Percentiles rank a stretch among this genome's conserved stretches.
These are phyloP conservation scores for Neomonachus schauinslandi DNA, from an alignment of 2,113 vertebrate genomes.

Conservation along the genomic window DNA sequence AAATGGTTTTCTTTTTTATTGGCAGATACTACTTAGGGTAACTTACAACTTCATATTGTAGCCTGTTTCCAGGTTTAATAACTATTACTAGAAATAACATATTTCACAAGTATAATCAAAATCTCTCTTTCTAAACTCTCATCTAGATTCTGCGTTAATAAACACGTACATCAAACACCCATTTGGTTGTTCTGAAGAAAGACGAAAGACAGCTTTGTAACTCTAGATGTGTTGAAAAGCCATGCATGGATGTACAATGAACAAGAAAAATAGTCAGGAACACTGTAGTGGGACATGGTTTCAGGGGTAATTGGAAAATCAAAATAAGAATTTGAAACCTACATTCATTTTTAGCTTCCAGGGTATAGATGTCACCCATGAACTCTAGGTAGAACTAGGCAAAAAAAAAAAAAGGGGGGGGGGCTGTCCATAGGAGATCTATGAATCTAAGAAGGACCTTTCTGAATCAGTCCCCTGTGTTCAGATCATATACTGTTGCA, in stretches of 20 bases:
- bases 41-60: constrained; percentile 3
- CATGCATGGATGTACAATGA: background rate
- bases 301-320: background rate
- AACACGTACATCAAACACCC: background rate
- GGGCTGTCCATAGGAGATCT: background rate
- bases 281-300: background rate
- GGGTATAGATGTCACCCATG: background rate
- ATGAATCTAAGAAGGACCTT: background rate
- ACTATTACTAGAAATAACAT: background rate
- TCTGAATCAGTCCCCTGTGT: background rate
- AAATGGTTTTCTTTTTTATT: background rate
- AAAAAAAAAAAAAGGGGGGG: background rate
- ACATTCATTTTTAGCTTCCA: background rate
- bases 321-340: background rate
- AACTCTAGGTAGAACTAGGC: background rate
- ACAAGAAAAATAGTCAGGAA: background rate
- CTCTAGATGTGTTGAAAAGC: background rate
- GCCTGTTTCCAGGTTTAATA: background rate
- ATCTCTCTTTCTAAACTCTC: background rate
- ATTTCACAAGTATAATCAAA: constrained; percentile 10
- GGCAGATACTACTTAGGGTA: background rate
- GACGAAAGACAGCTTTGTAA: background rate
- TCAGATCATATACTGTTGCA: background rate
- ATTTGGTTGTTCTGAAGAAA: background rate
- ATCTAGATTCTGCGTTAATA: background rate